A percentile compares a stretch with the other conserved stretches of the same genome.
These are phyloP conservation scores for Poicephalus meyeri DNA, from an alignment of 2,113 vertebrate species.

Conservation along the genomic window DNA sequence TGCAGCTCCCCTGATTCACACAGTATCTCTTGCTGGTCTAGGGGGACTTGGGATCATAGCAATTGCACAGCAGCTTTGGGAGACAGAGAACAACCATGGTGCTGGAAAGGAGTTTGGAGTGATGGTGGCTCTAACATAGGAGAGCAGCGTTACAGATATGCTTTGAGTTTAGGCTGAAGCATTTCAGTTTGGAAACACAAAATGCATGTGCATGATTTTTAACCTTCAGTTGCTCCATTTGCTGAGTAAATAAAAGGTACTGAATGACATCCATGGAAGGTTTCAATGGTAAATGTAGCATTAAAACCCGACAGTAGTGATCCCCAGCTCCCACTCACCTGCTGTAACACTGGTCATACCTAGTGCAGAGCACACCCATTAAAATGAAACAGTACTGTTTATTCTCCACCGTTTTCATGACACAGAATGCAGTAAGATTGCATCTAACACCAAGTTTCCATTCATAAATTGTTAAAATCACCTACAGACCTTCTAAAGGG, in stretches of 20 bases:
- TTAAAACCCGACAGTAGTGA: background rate
- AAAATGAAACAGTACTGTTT: background rate
- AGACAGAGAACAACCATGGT: background rate
- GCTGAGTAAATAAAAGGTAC: background rate
- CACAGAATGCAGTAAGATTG: background rate
- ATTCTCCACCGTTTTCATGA: background rate
- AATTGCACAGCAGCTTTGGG: background rate
- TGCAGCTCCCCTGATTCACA: background rate
- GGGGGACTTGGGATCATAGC: background rate
- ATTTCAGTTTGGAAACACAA: background rate
- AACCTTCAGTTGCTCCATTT: background rate
- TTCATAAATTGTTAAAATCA: background rate
- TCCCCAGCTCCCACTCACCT: too few relatives aligned
- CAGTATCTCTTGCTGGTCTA: background rate
- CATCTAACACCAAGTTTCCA: background rate
- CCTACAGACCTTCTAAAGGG: background rate
- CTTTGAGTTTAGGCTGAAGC: background rate
- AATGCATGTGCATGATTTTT: background rate
- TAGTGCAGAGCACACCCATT: background rate
- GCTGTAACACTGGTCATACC: background rate
- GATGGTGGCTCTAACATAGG: background rate
- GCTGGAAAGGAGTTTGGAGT: background rate
- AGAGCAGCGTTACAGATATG: rapidly evolving
- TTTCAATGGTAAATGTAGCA: background rate
- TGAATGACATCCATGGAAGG: background rate